Evolutionary conservation across 2,113 vertebrate genomes (phyloP), one percentile per base, ranked within the genome.

Genomic region (Xenopus laevis): DNA sequence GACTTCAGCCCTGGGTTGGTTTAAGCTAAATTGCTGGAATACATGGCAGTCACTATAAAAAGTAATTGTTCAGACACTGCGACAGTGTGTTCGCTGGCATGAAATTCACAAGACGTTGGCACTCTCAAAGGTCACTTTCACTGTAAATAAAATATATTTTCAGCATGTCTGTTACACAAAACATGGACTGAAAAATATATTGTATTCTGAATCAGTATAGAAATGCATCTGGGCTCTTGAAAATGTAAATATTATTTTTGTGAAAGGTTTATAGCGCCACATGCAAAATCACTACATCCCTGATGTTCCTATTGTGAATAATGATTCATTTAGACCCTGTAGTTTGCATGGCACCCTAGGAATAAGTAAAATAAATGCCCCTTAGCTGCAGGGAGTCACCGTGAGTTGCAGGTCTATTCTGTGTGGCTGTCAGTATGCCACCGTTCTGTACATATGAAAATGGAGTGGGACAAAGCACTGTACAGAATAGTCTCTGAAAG

Each of bases 111-210:
- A 64, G 33, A 76, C 69, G 58, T 21, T 70, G 74, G 74, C 74
- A 76, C 63, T 76, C 62, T 15, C 10, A 76, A 76, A 76, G 74
- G 74, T 70, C 67, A 76, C 27, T 70, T 27, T n/a, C 27, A 44
- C 67, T 27, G 23, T 27, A 27, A 27, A 27, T 2, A 27, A 27
- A 27, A 27, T 2, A 4, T 27, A 4, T 27, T 27, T 27, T 27
- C 23, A 27, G 23, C 4, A 27, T 70, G 59, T 18, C 20, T 30
- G 13, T 61, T 55, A 70, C 2, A 76, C 74, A 76, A 70, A 44
- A 63, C 12, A 23, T 45, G 27, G 47, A 33, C 23, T 69, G 53
- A 63, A 63, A 63, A 55, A 27, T 27, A 63, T 30, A 70, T 61
- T 60, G 47, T 21, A 50, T 63, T 69, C 50, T 47, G n/a, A 21